Conservation (phyloP, 1,140 invertebrate species). For the Drosophila sproati region DNA sequence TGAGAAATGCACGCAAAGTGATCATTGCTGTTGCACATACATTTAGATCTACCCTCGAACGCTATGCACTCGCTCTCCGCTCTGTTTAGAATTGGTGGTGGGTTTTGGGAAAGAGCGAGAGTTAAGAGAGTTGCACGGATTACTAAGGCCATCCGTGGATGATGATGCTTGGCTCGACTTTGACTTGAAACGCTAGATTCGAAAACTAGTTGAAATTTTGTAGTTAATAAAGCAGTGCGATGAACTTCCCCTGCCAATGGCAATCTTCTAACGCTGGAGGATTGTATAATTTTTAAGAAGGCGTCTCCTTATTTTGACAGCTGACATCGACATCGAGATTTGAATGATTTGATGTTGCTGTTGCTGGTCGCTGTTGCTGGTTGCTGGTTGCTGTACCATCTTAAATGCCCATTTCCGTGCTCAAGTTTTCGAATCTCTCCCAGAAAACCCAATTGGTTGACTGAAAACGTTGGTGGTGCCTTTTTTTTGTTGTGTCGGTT, state of each 20-base stretch:
- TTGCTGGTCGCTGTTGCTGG: too few species aligned
- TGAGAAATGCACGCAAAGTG: too few species aligned
- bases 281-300: constrained; percentile 35
- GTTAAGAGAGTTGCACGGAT: constrained; percentile 7
- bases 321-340: constrained; percentile 58
- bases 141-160: constrained; percentile 5
- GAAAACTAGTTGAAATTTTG: constrained; percentile 17
- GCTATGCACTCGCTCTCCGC: constrained; percentile 7
- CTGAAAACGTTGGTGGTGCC: constrained; percentile 14
- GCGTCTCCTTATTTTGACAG: constrained; percentile 77
- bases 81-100: constrained; percentile 35
- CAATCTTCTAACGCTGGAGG: too few species aligned
- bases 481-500: constrained; percentile 5
- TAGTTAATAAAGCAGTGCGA: constrained; percentile 62
- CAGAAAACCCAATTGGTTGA: constrained; percentile 33
- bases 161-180: constrained; percentile 11
- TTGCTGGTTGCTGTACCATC: constrained; percentile 18
- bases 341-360: constrained; percentile 31
- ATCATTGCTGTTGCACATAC: background rate
- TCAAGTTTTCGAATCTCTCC: constrained; percentile 32
- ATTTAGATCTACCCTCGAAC: background rate
- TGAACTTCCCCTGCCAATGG: constrained; percentile 48
- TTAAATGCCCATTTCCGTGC: constrained; percentile 69
- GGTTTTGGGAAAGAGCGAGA: constrained; percentile 18
- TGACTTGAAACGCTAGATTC: constrained; percentile 16